Evolutionary conservation across 2,113 vertebrate genomes (phyloP).

Genomic region (Ctenomys sociabilis): DNA sequence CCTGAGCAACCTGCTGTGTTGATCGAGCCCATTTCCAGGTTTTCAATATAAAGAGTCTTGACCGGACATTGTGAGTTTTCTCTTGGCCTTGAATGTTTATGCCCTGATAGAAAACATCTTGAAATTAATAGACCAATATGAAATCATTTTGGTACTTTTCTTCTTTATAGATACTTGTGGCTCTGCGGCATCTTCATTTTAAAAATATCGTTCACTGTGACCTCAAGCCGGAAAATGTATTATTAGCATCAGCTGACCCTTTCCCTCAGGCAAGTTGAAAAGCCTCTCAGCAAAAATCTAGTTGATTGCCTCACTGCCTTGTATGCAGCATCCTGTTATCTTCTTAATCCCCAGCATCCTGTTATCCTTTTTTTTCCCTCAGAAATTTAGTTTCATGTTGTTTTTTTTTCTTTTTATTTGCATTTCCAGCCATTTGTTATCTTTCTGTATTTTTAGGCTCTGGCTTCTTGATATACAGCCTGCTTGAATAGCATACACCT

Average conservation of each 20-base stretch:
- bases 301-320: not conserved
- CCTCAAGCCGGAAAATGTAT: constrained; percentile 98
- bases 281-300: not conserved
- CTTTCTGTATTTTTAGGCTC: not conserved
- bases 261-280: constrained; percentile 93
- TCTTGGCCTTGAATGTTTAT: constrained; percentile 1
- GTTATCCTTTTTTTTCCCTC: not conserved
- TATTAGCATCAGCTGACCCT: constrained; percentile 95
- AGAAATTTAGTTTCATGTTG: not conserved
- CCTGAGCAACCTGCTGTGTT: constrained; percentile 21
- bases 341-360: not conserved
- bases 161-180: constrained; percentile 93
- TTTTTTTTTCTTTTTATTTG: too few species aligned
- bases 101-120: constrained; percentile 8
- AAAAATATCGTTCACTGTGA: constrained; percentile 99
- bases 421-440: not conserved
- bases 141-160: constrained; percentile 62
- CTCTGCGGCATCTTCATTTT: constrained; percentile 97
- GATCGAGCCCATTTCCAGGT: not conserved
- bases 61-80: not conserved
- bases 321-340: not conserved
- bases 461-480: not conserved
- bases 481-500: too few species aligned
- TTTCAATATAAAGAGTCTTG: not conserved
- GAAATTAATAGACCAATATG: not conserved